A percentile compares a stretch with the other conserved stretches of the same genome.
phyloP scores from a whole-genome alignment of 2,113 vertebrate species.

The Bubo bubo region DNA sequence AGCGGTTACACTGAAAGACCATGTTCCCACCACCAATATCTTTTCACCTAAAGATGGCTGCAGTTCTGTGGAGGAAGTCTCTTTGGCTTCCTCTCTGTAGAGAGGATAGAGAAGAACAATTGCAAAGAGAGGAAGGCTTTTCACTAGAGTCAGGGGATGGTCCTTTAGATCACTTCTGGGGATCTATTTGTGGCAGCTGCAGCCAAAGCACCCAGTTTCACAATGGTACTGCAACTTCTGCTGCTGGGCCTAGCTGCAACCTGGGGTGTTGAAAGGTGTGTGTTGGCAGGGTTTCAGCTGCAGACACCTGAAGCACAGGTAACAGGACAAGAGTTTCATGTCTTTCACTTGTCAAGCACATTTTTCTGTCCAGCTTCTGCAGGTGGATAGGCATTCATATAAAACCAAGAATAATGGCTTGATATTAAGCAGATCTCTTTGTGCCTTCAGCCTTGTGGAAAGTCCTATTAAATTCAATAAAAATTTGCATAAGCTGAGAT shows the following conservation, averaged over 20 bases:
- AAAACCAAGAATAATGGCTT: background rate
- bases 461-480: background rate
- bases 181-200: background rate
- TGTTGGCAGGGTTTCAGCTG: background rate
- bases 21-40: fast-evolving
- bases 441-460: background rate
- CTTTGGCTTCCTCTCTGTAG: background rate
- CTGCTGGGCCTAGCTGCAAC: fast-evolving
- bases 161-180: background rate
- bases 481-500: background rate
- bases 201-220: background rate
- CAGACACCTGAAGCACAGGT: background rate
- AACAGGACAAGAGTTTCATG: background rate
- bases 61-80: background rate
- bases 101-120: background rate
- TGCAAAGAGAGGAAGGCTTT: constrained; percentile 1
- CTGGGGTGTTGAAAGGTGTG: background rate
- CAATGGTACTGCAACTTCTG: background rate
- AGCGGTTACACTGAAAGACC: background rate
- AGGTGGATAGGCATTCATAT: background rate
- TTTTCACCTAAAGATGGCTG: background rate
- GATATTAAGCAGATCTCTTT: background rate
- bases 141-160: background rate
- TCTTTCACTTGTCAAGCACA: background rate
- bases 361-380: background rate